Base-by-base conservation (phyloP, 2,888 invertebrate genomes). In the Ormyrus pomaceus region DNA sequence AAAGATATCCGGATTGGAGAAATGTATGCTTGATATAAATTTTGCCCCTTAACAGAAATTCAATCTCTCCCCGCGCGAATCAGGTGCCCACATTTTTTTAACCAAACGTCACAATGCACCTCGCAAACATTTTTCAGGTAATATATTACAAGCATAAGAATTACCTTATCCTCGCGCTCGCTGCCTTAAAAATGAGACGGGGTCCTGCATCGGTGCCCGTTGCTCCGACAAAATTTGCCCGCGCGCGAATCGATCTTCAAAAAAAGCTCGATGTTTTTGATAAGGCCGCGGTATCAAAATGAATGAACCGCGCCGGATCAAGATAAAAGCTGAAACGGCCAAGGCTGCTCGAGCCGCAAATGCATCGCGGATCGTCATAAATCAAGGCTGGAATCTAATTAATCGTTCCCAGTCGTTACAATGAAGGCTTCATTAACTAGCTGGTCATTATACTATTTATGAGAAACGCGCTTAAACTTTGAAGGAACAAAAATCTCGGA, bases 341-440 rank as follows among this genome's bases (percentile, higher is more conserved):
- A 80, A 83, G 70, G 72, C 59, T 55, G 80, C 79, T 62, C 62
- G 34, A 34, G 59, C 77, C 19, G 77, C 75, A 59, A 70, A 77
- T 71, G 79, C 79, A 84, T 83, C 83, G 81, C 83, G 73, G 81
- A 85, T 85, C 83, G 86, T 83, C 83, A 88, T 88, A 88, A 89
- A 89, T 89, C 88, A 88, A 85, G 83, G 82, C 64, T 85, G 86
- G 86, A 86, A 86, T 86, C 86, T 88, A 88, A 88, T 88, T 89
- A 88, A 86, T 86, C 84, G 85, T 84, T 85, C 85, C 83, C 85
- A 85, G 83, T 83, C 83, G 79, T 84, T 83, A 86, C 87, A 88
- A 88, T 88, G 86, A 85, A 85, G 85, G 86, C 85, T 86, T 86
- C 86, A 86, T 88, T 88, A 88, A 61, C 86, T 86, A 84, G 83